A percentile compares a stretch with the other conserved stretches of the same genome.
phyloP scores from a whole-genome alignment of 2,888 invertebrate species.

The Drosophila mettleri region DNA sequence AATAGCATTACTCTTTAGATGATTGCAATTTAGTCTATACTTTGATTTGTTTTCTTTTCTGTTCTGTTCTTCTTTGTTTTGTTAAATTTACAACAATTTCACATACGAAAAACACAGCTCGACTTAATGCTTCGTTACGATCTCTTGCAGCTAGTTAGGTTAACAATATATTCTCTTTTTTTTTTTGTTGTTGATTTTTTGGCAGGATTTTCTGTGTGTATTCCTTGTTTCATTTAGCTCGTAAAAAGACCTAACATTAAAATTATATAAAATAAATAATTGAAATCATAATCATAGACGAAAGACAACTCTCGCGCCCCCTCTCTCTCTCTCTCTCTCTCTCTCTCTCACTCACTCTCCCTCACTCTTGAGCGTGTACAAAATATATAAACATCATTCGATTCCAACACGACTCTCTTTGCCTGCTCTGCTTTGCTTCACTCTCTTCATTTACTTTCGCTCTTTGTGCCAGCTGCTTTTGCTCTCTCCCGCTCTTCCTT shows the following conservation, averaged over 20 bases:
- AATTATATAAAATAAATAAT: constrained; percentile 80
- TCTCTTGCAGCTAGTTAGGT: constrained; percentile 70
- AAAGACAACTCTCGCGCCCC: constrained; percentile 39
- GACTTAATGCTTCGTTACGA: constrained; percentile 27
- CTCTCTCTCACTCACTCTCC: neutral
- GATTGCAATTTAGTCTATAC: constrained; percentile 67
- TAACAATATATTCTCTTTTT: constrained; percentile 44
- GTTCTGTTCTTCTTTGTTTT: constrained; percentile 31
- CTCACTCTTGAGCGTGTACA: constrained; percentile 41
- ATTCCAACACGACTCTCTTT: constrained; percentile 54
- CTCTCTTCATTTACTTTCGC: neutral
- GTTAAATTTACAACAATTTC: constrained; percentile 74
- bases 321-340: neutral
- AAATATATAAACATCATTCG: constrained; percentile 53
- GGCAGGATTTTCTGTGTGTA: constrained; percentile 68
- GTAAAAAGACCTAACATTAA: constrained; percentile 71
- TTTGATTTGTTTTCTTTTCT: constrained; percentile 33
- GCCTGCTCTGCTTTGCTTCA: constrained; percentile 17
- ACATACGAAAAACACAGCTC: constrained; percentile 48
- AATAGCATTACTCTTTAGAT: constrained; percentile 51
- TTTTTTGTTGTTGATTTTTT: constrained; percentile 42
- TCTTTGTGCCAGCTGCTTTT: constrained; percentile 15
- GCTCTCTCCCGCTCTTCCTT: neutral
- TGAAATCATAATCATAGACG: constrained; percentile 70
- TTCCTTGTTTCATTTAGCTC: constrained; percentile 53